Base-by-base conservation (phyloP, 2,797 vertebrate genomes). In the Amblyraja radiata region DNA sequence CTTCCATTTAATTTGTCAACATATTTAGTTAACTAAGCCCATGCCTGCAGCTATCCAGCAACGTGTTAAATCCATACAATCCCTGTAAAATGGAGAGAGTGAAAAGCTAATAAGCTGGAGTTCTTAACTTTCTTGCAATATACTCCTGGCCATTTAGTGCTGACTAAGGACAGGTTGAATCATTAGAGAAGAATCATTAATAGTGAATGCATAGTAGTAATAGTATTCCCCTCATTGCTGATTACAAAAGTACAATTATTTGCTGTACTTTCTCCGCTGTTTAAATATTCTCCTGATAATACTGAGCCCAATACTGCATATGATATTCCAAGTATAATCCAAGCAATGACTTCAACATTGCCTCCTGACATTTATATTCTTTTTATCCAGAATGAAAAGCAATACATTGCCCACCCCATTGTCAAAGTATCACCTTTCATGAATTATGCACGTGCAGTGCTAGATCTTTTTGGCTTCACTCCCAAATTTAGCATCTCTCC, bases 1-100 rank as follows among this genome's bases (percentile, higher is more conserved):
- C 71, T 74, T 76, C 71, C 71, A 54, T 16, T 54, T 92, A 92
- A 92, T 92, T 92, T 92, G 73, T 92, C 76, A 76, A 92, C 90
- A 46, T 39, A 18, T 46, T 46, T 58, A 74, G 61, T 74, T 76
- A 74, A 76, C 39, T 54, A n/a, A 92, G 71, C 11, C 68, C 6
- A 18, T 18, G 71, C 9, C 71, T 74, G 39, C 39, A 92, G 90
- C 23, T 46, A 25, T 91, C 32, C 63, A 74, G 32, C 32, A 46
- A 73, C 28, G 68, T 73, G 88, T 46, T 91, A 91, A 90, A 91
- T 46, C 23, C 32, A 74, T 32, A 46, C 9, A 73, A 91, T 74
- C 68, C 91, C 71, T 91, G n/a, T 46, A 91, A 73, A 91, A 91
- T 91, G 23, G 28, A 36, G 10, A 54, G 10, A 91, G 23, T 28